Base-by-base conservation (phyloP, 2,797 vertebrate species). In the Lemur catta region DNA sequence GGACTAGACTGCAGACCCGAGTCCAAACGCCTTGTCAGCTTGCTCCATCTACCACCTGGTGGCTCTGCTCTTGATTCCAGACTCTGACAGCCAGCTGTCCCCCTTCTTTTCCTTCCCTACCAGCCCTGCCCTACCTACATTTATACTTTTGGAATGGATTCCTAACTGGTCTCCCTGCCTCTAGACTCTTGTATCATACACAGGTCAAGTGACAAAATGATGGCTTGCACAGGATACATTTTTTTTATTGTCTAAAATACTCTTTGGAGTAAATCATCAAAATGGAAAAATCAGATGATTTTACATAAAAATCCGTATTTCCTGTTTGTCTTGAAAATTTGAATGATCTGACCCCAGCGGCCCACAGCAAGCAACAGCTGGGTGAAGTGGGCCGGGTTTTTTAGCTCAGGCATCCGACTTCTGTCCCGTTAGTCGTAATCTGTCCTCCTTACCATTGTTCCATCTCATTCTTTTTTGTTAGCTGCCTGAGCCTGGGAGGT, bases 261-360 rank as follows among this genome's bases (percentile, higher is more conserved):
- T 38, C 7, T 92, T 59, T 86, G 35, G 52, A 81, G 26, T 71
- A 76, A 93, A 12, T 30, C 59, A 50, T 71, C 30, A 46, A 69
- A 82, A 91, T 24, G 41, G 10, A 95, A 95, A 85, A 88, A 59
- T 59, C 38, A 59, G 41, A 48, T 50, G 52, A 30, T n/a, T 91
- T 92, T 93, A 78, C 9, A 38, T 52, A 50, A 93, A 87, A 71
- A 84, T 75, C 18, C 8, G 11, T 61, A 41, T 88, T 92, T 69
- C 30, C 18, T 4, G 20, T 79, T 93, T 59, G 20, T 72, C 14
- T 79, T 71, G 55, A 82, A 81, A 90, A 63, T n/a, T 35, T 1
- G 17, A 74, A 67, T 0, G 1, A 24, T 43, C 35, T 7, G 13
- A 74, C 17, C 18, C 17, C 57, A 55, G 20, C 65, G 12, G 41